A percentile compares a stretch with the other conserved stretches of the same genome.
phyloP scores from a whole-genome alignment of 2,113 vertebrate species.

The Urocynchramus pylzowi region DNA sequence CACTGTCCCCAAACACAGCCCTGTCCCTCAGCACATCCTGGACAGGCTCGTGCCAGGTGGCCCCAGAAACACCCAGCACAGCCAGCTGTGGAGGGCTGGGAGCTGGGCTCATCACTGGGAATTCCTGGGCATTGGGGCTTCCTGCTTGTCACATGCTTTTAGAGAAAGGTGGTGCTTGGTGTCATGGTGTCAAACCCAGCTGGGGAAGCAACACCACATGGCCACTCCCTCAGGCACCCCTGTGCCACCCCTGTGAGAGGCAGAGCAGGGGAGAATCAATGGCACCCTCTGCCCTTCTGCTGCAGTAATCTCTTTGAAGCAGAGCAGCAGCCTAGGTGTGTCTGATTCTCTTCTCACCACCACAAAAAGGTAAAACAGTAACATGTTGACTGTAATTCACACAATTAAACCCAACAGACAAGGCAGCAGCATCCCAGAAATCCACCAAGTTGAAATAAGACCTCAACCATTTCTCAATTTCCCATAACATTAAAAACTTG shows the following conservation, averaged over 20 bases:
- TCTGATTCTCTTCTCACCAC: neutral
- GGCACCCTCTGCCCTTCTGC: neutral
- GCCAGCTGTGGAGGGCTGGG: neutral
- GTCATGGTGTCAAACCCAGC: neutral
- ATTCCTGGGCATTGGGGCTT: too few relatives aligned
- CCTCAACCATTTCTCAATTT: neutral
- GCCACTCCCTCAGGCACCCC: neutral
- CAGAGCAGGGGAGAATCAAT: neutral
- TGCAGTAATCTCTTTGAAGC: neutral
- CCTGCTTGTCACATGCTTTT: neutral
- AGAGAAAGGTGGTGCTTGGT: neutral
- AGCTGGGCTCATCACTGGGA: neutral
- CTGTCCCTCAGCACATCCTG: neutral
- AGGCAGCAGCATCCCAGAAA: neutral
- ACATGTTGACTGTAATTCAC: neutral
- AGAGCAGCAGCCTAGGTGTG: neutral
- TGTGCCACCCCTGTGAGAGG: neutral
- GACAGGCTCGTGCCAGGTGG: neutral
- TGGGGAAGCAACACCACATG: neutral
- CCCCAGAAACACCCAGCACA: neutral
- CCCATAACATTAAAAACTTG: neutral
- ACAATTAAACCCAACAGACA: neutral
- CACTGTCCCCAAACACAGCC: neutral
- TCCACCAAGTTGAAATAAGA: neutral
- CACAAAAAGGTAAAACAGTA: neutral